These are phyloP conservation scores for Ochropacha duplaris DNA, from an alignment of 2,888 invertebrate species.

Conservation along the genomic window DNA sequence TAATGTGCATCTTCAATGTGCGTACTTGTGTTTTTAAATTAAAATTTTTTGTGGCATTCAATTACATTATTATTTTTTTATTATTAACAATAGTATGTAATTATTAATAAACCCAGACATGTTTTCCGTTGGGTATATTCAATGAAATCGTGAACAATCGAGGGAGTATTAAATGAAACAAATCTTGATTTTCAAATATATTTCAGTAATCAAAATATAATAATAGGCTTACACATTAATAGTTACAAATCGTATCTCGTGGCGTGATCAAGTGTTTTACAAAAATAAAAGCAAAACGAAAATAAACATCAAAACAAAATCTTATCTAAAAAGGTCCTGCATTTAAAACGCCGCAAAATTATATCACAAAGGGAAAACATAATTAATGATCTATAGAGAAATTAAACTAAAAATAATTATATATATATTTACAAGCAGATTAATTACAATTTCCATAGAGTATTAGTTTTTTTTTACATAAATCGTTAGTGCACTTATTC, in stretches of 20 bases:
- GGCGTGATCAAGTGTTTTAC: slow-evolving; percentile 52
- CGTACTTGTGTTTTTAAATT: no score
- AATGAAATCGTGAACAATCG: no score
- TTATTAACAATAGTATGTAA: no score
- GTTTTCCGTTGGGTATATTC: no score
- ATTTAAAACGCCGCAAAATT: slow-evolving; percentile 17
- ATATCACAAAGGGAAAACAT: slow-evolving; percentile 29
- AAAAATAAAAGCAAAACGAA: slow-evolving; percentile 34
- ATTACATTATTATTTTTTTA: no score
- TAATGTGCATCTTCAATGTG: no score
- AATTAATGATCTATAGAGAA: slow-evolving; percentile 17
- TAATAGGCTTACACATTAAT: slow-evolving; percentile 81
- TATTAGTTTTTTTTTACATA: slow-evolving; percentile 62
- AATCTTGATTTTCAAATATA: slow-evolving; percentile 76
- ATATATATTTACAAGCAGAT: slow-evolving; percentile 57
- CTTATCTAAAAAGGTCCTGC: slow-evolving; percentile 9
- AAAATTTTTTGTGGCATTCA: no score
- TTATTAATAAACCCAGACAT: no score
- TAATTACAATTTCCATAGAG: slow-evolving; percentile 63
- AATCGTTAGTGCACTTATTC: slow-evolving; percentile 72
- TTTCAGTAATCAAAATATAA: slow-evolving; percentile 84
- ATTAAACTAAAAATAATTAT: slow-evolving; percentile 29
- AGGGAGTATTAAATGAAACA: slow-evolving; percentile 45
- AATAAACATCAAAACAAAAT: slow-evolving; percentile 19
- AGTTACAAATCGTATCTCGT: slow-evolving; percentile 79